These are phyloP conservation scores for Aspidoscelis tigris DNA, from an alignment of 2,113 vertebrate species.

Conservation along the genomic window DNA sequence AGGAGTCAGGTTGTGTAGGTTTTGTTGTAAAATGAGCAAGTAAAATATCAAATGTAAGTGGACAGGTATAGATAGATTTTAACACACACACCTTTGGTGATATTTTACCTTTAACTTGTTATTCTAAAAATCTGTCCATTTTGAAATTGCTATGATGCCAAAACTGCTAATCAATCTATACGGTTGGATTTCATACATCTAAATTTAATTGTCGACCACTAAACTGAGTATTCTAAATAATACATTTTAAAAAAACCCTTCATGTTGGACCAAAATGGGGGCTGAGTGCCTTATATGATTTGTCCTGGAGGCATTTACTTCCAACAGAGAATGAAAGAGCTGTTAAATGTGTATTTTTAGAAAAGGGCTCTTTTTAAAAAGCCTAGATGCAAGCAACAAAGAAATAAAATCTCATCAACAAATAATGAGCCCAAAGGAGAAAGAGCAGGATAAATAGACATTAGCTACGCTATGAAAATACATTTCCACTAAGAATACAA, in stretches of 20 bases:
- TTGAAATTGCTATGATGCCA: not conserved
- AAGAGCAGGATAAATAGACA: conserved; percentile 37
- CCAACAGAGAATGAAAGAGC: conserved; percentile 12
- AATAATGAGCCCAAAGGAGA: conserved; percentile 44
- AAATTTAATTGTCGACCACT: not conserved
- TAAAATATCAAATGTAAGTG: not conserved
- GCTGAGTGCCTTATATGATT: not conserved
- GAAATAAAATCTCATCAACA: conserved; percentile 40
- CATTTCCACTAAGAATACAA: conserved; percentile 24
- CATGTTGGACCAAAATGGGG: not conserved
- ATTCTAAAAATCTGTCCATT: not conserved
- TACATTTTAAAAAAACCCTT: not conserved
- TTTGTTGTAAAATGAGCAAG: not conserved
- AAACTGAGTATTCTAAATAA: not conserved
- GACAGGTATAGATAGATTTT: not conserved
- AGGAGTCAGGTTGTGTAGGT: not conserved
- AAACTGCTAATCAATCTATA: not conserved
- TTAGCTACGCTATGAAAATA: conserved; percentile 35
- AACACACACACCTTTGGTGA: not conserved
- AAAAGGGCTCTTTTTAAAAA: not conserved
- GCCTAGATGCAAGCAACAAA: conserved; percentile 28
- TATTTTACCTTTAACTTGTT: not conserved
- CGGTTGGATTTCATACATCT: too few species aligned
- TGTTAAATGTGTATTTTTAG: conserved; percentile 25
- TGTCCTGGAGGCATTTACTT: conserved; percentile 1